These are phyloP conservation scores for Sceliomorpha sp. DNA, from an alignment of 2,888 invertebrate genomes.

Conservation along the genomic window DNA sequence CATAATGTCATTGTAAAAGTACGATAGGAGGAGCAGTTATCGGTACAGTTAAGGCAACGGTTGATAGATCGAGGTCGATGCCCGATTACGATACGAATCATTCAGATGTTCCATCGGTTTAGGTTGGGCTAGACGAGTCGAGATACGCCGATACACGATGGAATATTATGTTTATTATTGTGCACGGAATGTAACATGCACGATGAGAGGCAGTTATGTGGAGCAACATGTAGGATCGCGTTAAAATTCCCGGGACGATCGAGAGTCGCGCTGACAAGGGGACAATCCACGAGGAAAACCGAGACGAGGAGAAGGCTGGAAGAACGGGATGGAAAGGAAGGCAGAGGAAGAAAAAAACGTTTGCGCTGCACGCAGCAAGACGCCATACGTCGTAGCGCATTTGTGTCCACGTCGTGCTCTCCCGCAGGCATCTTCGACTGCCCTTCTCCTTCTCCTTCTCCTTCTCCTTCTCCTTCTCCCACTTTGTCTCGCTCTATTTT, in stretches of 20 bases:
- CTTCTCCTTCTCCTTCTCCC: not conserved
- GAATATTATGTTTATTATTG: constrained; percentile 2
- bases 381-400: constrained; percentile 71
- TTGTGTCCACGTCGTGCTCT: constrained; percentile 63
- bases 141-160: constrained; percentile 14
- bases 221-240: constrained; percentile 13
- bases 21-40: constrained; percentile 5
- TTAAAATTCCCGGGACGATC: constrained; percentile 3
- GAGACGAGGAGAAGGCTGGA: constrained; percentile 2
- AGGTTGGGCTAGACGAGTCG: constrained; percentile 1
- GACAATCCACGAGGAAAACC: constrained; percentile 24
- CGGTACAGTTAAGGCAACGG: constrained; percentile 12
- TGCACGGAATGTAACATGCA: not conserved
- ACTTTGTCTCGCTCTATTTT: constrained; percentile 12
- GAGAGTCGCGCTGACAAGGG: constrained; percentile 3
- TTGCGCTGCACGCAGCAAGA: constrained; percentile 56
- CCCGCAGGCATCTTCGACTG: constrained; percentile 15
- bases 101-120: constrained; percentile 66
- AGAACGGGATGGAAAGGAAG: too few relatives aligned
- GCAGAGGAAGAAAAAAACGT: constrained; percentile 29
- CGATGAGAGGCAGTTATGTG: constrained; percentile 15
- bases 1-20: not conserved
- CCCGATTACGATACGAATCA: constrained; percentile 74
- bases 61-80: constrained; percentile 65
- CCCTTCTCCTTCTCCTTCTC: constrained; percentile 15